A percentile compares a stretch with the other conserved stretches of the same genome.
Conservation (phyloP, 2,113 vertebrate genomes). For the Tragulus kanchil region DNA sequence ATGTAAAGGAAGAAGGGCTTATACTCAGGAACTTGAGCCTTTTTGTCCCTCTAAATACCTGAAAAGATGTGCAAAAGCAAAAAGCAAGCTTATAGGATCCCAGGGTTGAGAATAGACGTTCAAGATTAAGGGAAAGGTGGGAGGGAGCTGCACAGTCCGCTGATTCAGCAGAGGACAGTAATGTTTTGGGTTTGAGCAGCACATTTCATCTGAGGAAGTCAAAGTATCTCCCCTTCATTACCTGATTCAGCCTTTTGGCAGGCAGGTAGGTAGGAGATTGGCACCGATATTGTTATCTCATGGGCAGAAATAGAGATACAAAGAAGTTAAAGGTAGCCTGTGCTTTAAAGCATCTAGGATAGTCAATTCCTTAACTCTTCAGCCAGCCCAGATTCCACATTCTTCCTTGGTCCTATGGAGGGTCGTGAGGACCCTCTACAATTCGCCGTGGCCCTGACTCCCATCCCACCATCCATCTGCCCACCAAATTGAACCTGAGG, state of each 20-base stretch:
- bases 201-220: neutral
- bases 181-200: neutral
- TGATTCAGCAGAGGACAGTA: neutral
- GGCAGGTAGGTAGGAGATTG: neutral
- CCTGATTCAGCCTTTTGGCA: neutral
- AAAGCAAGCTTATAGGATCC: neutral
- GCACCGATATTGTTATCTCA: neutral
- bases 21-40: neutral
- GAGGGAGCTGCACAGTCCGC: neutral
- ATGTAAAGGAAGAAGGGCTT: neutral
- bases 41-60: neutral
- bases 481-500: neutral
- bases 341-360: neutral
- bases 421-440: neutral
- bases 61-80: neutral
- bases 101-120: constrained; percentile 9
- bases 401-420: neutral
- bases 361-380: neutral
- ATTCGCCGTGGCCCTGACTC: neutral
- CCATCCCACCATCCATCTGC: neutral
- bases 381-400: neutral
- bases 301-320: neutral
- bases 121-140: neutral
- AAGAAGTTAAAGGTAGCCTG: neutral
- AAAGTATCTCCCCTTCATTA: neutral